Percentiles rank a stretch among this genome's conserved stretches.
phyloP scores from a whole-genome alignment of 2,888 invertebrate species.

The Xestia c-nigrum region DNA sequence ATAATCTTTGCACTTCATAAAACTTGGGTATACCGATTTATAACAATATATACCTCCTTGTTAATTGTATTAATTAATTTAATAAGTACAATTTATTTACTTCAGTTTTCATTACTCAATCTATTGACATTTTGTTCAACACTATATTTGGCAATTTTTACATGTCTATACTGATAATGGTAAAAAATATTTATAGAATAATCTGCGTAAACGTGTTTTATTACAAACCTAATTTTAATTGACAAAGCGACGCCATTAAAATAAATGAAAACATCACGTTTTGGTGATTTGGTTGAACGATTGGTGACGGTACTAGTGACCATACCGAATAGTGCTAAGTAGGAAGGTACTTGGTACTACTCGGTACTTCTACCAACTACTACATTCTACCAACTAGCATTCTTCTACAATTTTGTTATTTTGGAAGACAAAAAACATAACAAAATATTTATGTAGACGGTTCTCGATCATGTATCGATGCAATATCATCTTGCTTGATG shows the following conservation, averaged over 20 bases:
- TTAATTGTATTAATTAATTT: constrained; percentile 5
- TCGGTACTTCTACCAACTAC: not conserved
- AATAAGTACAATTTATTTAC: constrained; percentile 1
- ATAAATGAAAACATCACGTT: constrained; percentile 60
- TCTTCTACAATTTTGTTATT: not conserved
- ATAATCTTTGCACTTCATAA: not conserved
- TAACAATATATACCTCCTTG: not conserved
- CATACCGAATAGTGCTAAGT: not conserved
- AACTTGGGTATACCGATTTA: not conserved
- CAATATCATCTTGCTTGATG: constrained; percentile 37
- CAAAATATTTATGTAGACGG: not conserved
- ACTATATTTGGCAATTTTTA: constrained; percentile 17
- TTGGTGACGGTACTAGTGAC: constrained; percentile 34
- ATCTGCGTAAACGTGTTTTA: constrained; percentile 54
- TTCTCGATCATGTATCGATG: constrained; percentile 16
- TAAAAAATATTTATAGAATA: constrained; percentile 18
- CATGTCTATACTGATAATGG: constrained; percentile 25
- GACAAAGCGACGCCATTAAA: constrained; percentile 45
- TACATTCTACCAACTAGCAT: not conserved
- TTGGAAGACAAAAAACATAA: not conserved
- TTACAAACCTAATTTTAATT: constrained; percentile 47
- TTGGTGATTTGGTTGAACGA: constrained; percentile 51
- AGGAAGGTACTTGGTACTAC: not conserved
- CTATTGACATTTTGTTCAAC: not conserved
- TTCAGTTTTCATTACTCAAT: not conserved